A percentile compares a stretch with the other conserved stretches of the same genome.
phyloP scores from a whole-genome alignment of 1,140 invertebrate genomes.

The Sitophilus oryzae region DNA sequence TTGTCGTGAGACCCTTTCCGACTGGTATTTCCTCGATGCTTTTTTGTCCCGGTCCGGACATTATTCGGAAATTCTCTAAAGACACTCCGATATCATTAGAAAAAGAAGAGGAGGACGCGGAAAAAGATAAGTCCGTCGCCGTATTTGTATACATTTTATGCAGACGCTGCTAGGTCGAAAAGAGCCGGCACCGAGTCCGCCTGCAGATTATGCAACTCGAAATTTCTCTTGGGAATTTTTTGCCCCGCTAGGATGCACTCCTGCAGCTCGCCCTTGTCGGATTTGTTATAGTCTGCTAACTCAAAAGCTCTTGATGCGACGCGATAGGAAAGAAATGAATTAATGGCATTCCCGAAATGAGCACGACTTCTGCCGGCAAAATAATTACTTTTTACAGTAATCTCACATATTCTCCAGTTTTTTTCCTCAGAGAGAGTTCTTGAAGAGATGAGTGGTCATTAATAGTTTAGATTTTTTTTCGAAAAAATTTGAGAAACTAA shows the following conservation, averaged over 20 bases:
- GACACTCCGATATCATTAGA: constrained; percentile 1
- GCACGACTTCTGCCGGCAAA: too few relatives aligned
- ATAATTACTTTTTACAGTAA: too few relatives aligned
- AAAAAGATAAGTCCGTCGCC: not conserved
- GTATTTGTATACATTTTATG: constrained; percentile 6
- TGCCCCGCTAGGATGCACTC: not conserved
- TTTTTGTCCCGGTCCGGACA: too few relatives aligned
- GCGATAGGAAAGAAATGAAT: not conserved
- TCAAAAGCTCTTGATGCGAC: not conserved
- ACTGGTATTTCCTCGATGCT: too few relatives aligned
- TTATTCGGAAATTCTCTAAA: not conserved
- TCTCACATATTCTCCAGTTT: too few relatives aligned
- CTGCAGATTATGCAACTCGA: constrained; percentile 13
- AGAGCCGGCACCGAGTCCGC: not conserved
- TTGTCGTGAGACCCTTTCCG: too few relatives aligned
- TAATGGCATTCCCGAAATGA: not conserved
- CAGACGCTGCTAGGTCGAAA: constrained; percentile 1
- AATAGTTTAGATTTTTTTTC: too few relatives aligned
- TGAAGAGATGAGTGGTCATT: too few relatives aligned
- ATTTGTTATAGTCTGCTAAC: not conserved
- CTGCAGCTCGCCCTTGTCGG: not conserved
- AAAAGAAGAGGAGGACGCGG: not conserved
- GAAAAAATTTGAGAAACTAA: too few relatives aligned
- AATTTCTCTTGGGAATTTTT: constrained; percentile 17
- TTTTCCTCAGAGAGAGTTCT: too few relatives aligned